Percentiles rank a stretch among this genome's conserved stretches.
These are phyloP conservation scores for Drosophila affinis DNA, from an alignment of 2,888 invertebrate species.

Conservation along the genomic window DNA sequence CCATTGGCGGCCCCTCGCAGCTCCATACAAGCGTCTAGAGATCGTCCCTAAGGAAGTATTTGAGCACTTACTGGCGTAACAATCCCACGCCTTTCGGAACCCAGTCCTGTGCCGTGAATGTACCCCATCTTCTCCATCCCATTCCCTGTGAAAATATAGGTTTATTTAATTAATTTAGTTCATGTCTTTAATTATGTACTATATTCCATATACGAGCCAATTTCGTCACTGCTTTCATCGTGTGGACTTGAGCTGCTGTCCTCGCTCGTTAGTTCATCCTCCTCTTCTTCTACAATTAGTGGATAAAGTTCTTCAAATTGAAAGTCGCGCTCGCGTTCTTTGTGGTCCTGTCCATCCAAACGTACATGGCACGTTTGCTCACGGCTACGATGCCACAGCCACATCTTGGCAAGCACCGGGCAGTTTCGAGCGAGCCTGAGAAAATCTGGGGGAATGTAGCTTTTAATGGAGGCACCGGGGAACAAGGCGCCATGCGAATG, in stretches of 20 bases:
- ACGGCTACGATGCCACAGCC: constrained; percentile 86
- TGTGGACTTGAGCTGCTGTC: constrained; percentile 54
- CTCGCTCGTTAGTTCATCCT: constrained; percentile 73
- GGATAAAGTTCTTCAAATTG: constrained; percentile 87
- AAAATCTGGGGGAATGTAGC: constrained; percentile 92
- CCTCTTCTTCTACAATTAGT: constrained; percentile 78
- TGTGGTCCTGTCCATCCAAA: constrained; percentile 75
- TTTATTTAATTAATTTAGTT: background rate
- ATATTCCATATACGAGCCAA: constrained; percentile 74
- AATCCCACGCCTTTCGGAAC: constrained; percentile 91
- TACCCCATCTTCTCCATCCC: constrained; percentile 98
- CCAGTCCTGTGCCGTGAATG: constrained; percentile 92
- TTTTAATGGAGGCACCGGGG: constrained; percentile 88
- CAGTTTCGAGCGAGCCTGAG: constrained; percentile 87
- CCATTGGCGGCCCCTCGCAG: constrained; percentile 88
- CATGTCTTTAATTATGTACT: constrained; percentile 85
- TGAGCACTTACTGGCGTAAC: constrained; percentile 93
- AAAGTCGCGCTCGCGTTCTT: constrained; percentile 81
- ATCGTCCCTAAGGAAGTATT: constrained; percentile 91
- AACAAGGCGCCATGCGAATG: constrained; percentile 93
- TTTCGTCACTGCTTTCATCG: constrained; percentile 47
- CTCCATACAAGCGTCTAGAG: constrained; percentile 92
- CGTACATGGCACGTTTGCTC: constrained; percentile 84
- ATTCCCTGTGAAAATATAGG: constrained; percentile 88
- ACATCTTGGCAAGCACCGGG: constrained; percentile 89